These are phyloP conservation scores for zebrafish (Danio rerio) DNA, from an alignment of 2,113 vertebrate species.

Conservation along the genomic window GRCz12tu NC_133180.1:2143501-2144000, in stretches of 20 bases:
- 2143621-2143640: neutral
- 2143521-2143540: no score
- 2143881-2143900: neutral
- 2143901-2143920: conserved; percentile 14
- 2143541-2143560: neutral
- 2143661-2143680: neutral
- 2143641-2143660: neutral
- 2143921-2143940: neutral
- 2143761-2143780: neutral
- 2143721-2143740: conserved; percentile 4
- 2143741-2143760: neutral
- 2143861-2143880: conserved; percentile 1
- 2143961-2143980: neutral
- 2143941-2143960: neutral
- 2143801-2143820: neutral
- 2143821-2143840: conserved; percentile 21
- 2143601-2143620: neutral
- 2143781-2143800: neutral
- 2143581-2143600: conserved; percentile 21
- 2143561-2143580: conserved; percentile 3
- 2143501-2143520: no score
- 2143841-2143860: conserved; percentile 24
- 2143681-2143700: neutral
- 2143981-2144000: conserved; percentile 10
- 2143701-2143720: neutral